Base-by-base conservation (phyloP, 2,113 vertebrate species). In the Dipodomys merriami region DNA sequence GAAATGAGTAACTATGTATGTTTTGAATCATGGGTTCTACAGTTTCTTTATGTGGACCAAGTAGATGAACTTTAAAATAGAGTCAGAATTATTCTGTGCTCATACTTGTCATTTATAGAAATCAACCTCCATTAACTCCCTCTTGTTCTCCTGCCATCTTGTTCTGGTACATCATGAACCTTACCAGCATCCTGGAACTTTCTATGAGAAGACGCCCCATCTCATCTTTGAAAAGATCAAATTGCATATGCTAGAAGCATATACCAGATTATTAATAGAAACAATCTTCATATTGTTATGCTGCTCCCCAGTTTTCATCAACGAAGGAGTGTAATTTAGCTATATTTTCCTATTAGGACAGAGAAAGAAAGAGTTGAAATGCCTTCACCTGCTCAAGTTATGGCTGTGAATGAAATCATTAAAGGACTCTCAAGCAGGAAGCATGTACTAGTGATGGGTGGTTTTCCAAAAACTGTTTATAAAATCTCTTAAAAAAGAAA, bases 381-480 rank as follows among this genome's bases (percentile, higher is more conserved):
- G 80, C 77, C 29, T 7, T 79, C 39, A 49, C 8, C 25, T 7
- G 5, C 5, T 83, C 69, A 27, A 22, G 64, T 29, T 81, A 60
- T 81, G 76, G 7, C 74, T 93, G 44, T 72, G 87, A 85, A 83
- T n/a, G 25, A 95, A 73, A 33, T 84, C 64, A 89, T 46, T 49
- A 88, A 81, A 91, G 83, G 53, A 69, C 29, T 62, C 23, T 85
- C 35, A 25, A 5, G 22, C 74, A 25, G 69, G 84, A 10, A 77
- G 1, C 15, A 46, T 20, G 23, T 30, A 83, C 8, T 2, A 23
- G 23, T 64, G 53, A 64, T 18, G 4, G 22, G n/a, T 87, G 64
- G 68, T 77, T 64, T 25, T 65, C 77, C 25, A 25, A 92, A 90
- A 73, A 20, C 83, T 91, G 10, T 73, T 94, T 82, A 22, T 30